Conservation (phyloP, 2,888 invertebrate genomes). For the Nemapogon koenigi region DNA sequence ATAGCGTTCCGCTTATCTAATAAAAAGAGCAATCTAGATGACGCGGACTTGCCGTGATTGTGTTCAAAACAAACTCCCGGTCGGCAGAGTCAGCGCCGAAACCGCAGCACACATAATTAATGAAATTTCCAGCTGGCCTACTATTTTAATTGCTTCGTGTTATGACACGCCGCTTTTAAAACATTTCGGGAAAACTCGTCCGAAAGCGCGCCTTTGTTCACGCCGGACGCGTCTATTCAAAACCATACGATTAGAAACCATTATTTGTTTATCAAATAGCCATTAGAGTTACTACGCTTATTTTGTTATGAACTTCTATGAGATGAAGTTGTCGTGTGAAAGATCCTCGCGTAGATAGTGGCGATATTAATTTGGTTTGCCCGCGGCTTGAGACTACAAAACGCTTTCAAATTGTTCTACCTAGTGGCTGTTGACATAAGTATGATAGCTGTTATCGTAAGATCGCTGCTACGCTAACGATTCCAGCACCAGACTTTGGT, state of each 20-base stretch:
- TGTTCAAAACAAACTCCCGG: constrained; percentile 44
- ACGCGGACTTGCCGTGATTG: constrained; percentile 4
- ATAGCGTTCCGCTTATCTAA: too few relatives aligned
- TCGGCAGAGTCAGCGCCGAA: constrained; percentile 43
- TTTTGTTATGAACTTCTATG: constrained; percentile 28
- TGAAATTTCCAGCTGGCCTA: constrained; percentile 59
- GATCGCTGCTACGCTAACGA: too few relatives aligned
- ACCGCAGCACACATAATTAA: constrained; percentile 51
- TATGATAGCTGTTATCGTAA: too few relatives aligned
- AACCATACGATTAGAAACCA: constrained; percentile 17
- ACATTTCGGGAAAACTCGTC: constrained; percentile 39
- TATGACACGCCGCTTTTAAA: constrained; percentile 57
- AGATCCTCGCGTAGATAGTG: constrained; percentile 38
- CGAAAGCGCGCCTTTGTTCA: constrained; percentile 53
- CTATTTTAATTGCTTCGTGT: constrained; percentile 58
- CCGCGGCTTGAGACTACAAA: constrained; percentile 22
- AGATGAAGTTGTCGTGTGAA: constrained; percentile 61
- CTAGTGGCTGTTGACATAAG: too few relatives aligned
- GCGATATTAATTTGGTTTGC: constrained; percentile 48
- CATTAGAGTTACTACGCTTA: constrained; percentile 49
- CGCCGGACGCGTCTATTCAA: constrained; percentile 34
- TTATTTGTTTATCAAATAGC: constrained; percentile 61
- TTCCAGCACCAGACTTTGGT: too few relatives aligned
- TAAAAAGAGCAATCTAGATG: constrained; percentile 7
- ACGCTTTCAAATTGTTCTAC: constrained; percentile 34